phyloP scores from a whole-genome alignment of 2,888 invertebrate species.

The Neoascia interrupta region DNA sequence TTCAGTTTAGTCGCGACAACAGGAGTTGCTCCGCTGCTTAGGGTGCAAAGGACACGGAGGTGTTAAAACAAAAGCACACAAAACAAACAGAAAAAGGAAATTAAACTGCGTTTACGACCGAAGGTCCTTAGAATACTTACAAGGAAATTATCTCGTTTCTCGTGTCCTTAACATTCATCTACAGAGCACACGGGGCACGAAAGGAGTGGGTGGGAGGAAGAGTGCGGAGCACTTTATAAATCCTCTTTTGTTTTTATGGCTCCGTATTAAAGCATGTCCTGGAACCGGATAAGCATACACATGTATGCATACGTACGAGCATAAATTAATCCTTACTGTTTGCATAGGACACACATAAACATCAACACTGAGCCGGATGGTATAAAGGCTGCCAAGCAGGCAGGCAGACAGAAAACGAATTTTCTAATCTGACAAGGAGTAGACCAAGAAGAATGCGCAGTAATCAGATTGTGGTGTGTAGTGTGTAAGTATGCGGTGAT shows the following conservation, averaged over 20 bases:
- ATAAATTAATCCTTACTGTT: slow-evolving; percentile 62
- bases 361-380: slow-evolving; percentile 3
- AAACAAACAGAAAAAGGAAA: slow-evolving; percentile 47
- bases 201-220: slow-evolving; percentile 6
- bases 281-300: slow-evolving; percentile 22
- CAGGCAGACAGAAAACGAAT: slow-evolving; percentile 29
- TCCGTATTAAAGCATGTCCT: slow-evolving; percentile 45
- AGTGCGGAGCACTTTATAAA: slow-evolving; percentile 43
- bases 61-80: slow-evolving; percentile 41
- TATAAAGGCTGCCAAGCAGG: too few relatives aligned
- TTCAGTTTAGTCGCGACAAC: slow-evolving; percentile 12
- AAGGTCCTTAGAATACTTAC: slow-evolving; percentile 65
- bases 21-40: slow-evolving; percentile 13
- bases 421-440: slow-evolving; percentile 62
- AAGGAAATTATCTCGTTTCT: slow-evolving; percentile 66
- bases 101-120: slow-evolving; percentile 63
- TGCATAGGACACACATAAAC: slow-evolving; percentile 49
- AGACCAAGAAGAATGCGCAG: slow-evolving; percentile 53
- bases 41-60: slow-evolving; percentile 29
- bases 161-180: slow-evolving; percentile 50
- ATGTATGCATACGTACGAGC: slow-evolving; percentile 21
- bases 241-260: slow-evolving; percentile 55
- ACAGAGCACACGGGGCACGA: neutral
- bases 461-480: slow-evolving; percentile 64
- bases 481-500: neutral